Percentiles rank a stretch among this genome's conserved stretches.
phyloP scores from a whole-genome alignment of 2,113 vertebrate species.

The Cichladusa arquata region DNA sequence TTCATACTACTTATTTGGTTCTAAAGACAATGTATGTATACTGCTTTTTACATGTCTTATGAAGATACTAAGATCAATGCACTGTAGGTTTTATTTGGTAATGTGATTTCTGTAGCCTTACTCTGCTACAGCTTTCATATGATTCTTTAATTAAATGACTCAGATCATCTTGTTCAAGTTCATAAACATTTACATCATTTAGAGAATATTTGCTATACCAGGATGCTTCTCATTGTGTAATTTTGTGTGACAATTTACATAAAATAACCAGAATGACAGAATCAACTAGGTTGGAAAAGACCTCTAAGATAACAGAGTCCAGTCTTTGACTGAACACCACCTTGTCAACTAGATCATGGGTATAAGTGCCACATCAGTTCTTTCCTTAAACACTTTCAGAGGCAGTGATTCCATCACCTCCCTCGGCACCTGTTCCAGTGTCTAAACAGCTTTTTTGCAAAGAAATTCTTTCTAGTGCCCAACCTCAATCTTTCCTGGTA shows the following conservation, averaged over 20 bases:
- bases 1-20: accelerated
- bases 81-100: not conserved
- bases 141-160: not conserved
- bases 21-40: not conserved
- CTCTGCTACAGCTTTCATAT: not conserved
- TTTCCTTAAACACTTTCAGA: not conserved
- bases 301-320: not conserved
- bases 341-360: not conserved
- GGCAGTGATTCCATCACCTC: not conserved
- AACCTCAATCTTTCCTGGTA: not conserved
- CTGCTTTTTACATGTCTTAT: not conserved
- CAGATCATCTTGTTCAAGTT: not conserved
- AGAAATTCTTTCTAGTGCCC: not conserved
- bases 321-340: not conserved
- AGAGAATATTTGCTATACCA: not conserved
- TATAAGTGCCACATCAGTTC: not conserved
- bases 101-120: not conserved
- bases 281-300: not conserved
- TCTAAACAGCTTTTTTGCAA: not conserved
- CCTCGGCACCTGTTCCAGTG: accelerated
- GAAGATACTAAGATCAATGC: not conserved
- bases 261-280: not conserved
- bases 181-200: not conserved
- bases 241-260: not conserved
- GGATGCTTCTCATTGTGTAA: not conserved